Evolutionary conservation across 2,797 vertebrate genomes (phyloP).

Genomic region (Coregonus sp.): DNA sequence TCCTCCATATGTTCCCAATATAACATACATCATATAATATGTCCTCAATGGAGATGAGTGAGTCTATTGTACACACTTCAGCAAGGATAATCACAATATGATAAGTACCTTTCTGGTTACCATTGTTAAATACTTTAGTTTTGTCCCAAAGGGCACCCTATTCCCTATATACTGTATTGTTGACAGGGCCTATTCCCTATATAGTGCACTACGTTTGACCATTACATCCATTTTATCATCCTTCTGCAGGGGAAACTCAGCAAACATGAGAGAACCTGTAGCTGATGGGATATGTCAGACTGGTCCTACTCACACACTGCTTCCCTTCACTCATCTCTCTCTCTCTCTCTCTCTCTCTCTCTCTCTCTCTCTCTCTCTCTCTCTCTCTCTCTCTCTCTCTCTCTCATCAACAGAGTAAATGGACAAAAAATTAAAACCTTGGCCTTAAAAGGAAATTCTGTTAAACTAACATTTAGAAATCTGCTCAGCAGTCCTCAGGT

Average conservation of each 20-base stretch:
- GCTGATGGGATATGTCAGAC: too few relatives aligned
- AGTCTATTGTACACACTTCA: conserved; percentile 61
- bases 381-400: neutral
- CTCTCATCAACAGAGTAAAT: conserved; percentile 27
- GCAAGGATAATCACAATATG: conserved; percentile 60
- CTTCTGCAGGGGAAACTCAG: neutral
- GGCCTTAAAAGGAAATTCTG: conserved; percentile 31
- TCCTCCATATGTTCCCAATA: conserved; percentile 58
- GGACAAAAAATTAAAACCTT: conserved; percentile 20
- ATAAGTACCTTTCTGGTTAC: conserved; percentile 47
- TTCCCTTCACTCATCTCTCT: too few relatives aligned
- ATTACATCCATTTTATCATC: neutral
- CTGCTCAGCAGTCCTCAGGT: conserved; percentile 32
- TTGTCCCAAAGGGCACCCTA: neutral
- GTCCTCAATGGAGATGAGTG: conserved; percentile 55
- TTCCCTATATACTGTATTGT: too few relatives aligned
- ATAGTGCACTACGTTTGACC: too few relatives aligned
- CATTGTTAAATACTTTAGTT: conserved; percentile 14
- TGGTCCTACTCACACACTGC: too few relatives aligned
- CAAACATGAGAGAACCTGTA: neutral
- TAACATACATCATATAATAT: conserved; percentile 50
- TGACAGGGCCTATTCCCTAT: too few relatives aligned
- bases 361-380: too few relatives aligned
- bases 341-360: too few relatives aligned
- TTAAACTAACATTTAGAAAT: conserved; percentile 39